A percentile compares a stretch with the other conserved stretches of the same genome.
Evolutionary conservation across 2,888 invertebrate genomes (phyloP).

Genomic region (Volucella bombylans): DNA sequence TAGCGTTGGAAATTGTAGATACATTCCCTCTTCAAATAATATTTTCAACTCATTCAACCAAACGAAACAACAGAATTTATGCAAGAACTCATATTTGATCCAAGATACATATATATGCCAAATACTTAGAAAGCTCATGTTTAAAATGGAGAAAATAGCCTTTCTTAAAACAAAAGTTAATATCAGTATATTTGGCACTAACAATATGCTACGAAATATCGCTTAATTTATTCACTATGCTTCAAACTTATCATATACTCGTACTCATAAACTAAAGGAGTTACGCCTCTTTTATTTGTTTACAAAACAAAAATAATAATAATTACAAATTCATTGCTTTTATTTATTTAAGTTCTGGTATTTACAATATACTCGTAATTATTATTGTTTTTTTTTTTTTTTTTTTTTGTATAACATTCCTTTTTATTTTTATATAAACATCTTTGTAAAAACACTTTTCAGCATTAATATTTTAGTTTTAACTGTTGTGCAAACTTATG

Average conservation of each 20-base stretch:
- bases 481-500: constrained; percentile 56
- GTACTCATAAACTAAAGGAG: constrained; percentile 40
- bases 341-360: too few species aligned
- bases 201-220: constrained; percentile 82
- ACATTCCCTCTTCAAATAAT: too few species aligned
- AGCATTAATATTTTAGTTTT: constrained; percentile 34
- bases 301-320: constrained; percentile 17
- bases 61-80: constrained; percentile 29
- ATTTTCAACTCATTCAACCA: too few species aligned
- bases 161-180: constrained; percentile 63
- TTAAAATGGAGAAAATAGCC: constrained; percentile 50
- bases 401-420: constrained; percentile 48
- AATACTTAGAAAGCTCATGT: constrained; percentile 73
- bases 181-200: constrained; percentile 80
- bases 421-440: constrained; percentile 35
- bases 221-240: constrained; percentile 75
- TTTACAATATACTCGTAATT: too few species aligned
- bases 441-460: constrained; percentile 60
- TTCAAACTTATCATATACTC: constrained; percentile 54
- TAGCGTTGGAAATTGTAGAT: too few species aligned
- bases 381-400: too few species aligned
- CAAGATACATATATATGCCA: too few species aligned
- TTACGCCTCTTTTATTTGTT: constrained; percentile 26
- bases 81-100: constrained; percentile 74
- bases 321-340: too few species aligned